Evolutionary conservation across 2,888 invertebrate species (phyloP).

Genomic region (Keiferia lycopersicella): DNA sequence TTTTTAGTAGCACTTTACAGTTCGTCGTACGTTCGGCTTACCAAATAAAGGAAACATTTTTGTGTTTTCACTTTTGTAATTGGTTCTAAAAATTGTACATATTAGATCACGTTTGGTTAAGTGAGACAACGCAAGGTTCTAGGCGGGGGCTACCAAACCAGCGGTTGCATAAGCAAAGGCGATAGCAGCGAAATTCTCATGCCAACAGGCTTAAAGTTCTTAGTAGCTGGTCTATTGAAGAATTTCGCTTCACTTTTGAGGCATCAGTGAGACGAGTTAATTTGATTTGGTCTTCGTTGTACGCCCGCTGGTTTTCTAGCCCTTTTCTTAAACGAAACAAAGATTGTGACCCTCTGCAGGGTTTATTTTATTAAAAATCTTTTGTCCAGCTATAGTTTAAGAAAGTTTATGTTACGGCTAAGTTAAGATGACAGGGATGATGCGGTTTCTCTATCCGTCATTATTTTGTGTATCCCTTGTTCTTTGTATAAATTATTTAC

Average conservation of each 20-base stretch:
- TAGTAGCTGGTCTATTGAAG: neutral
- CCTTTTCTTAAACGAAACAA: conserved; percentile 48
- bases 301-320: conserved; percentile 13
- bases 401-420: conserved; percentile 32
- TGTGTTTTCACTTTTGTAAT: conserved; percentile 62
- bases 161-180: neutral
- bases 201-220: neutral
- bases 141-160: neutral
- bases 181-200: neutral
- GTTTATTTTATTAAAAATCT: conserved; percentile 62
- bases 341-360: conserved; percentile 52
- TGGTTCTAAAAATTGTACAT: conserved; percentile 70
- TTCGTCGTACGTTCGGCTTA: conserved; percentile 59
- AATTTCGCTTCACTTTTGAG: neutral
- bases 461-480: conserved; percentile 53
- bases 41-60: conserved; percentile 65
- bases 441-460: conserved; percentile 36
- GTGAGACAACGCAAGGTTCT: conserved; percentile 46
- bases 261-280: neutral
- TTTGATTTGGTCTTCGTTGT: neutral
- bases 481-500: conserved; percentile 79
- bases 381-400: conserved; percentile 66
- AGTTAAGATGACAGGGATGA: conserved; percentile 38
- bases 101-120: conserved; percentile 55
- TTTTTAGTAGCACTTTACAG: conserved; percentile 64